Evolutionary conservation across 1,140 invertebrate species (phyloP), one percentile per base, ranked within the genome.

Genomic region (Luehdorfia chinensis): DNA sequence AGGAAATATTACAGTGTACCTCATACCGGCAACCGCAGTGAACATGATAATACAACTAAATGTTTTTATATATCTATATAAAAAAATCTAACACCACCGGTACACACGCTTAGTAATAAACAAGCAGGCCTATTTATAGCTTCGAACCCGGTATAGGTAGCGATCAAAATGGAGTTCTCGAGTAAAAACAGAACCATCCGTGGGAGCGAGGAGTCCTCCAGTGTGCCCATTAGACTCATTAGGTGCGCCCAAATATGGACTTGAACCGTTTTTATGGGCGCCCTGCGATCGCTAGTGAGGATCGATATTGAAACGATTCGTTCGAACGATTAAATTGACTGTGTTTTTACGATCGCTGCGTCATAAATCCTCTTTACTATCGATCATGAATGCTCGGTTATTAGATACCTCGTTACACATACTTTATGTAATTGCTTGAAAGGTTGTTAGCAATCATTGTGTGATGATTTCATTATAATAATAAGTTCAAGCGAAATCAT

Each of bases 191-290:
- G 23, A 18, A 15, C 11, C 28, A 31, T 36, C 47, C 66, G 66
- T 66, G 63, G 65, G 55, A 58, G 43, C 46, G 33, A 31, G 36
- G 23, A 36, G 47, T 50, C 47, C 51, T 56, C 46, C 33, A 21
- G 52, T 32, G 21, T 39, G 48, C 55, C 50, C 59, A 60, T 58
- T 69, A 52, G 43, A 51, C 66, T 74, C 65, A 71, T 74, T 74
- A 74, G 60, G 41, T 31, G 18, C 31, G 46, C 33, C 70, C 67
- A 59, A 68, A 74, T 74, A 74, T 48, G 70, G 70, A 4, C 18
- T 33, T 13, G 41, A 18, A 27, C 36, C 31, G 47, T 70, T 70
- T 73, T 70, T 67, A 54, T 54, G 50, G 50, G 43, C 13, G 30
- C 34, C 48, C 55, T 28, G 34, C 36, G 46, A 49, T 37, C 34